phyloP scores from a whole-genome alignment of 2,888 invertebrate species.

The Chrysolina oricalcia region DNA sequence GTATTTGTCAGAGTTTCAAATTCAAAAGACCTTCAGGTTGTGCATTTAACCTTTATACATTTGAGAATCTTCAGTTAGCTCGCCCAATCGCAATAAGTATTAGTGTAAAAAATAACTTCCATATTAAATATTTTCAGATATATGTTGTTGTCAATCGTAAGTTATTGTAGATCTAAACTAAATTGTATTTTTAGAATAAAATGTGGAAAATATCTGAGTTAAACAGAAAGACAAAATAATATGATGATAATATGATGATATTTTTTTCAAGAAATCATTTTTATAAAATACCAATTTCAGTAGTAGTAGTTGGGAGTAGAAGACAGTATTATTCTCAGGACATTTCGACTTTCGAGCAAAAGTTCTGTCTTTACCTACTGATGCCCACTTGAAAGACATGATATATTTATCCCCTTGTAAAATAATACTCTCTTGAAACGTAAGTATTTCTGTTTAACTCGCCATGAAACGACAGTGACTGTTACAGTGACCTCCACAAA shows the following conservation, averaged over 20 bases:
- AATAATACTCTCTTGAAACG: conserved; percentile 3
- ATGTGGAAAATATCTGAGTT: conserved; percentile 57
- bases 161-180: conserved; percentile 57
- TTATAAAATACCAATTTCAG: no score
- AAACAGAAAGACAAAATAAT: conserved; percentile 49
- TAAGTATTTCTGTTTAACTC: conserved; percentile 54
- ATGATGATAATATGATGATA: background rate
- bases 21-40: background rate
- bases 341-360: no score
- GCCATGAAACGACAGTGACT: conserved; percentile 56
- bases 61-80: conserved; percentile 52
- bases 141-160: conserved; percentile 53
- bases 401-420: conserved; percentile 8
- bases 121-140: conserved; percentile 40
- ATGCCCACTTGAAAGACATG: conserved; percentile 1
- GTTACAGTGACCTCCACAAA: conserved; percentile 61
- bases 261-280: no score
- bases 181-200: conserved; percentile 59
- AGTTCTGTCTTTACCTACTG: no score
- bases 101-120: conserved; percentile 55
- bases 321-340: no score
- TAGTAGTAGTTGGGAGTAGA: no score
- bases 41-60: conserved; percentile 30
- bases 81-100: conserved; percentile 68
- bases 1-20: background rate